Base-by-base conservation (phyloP, 2,797 vertebrate species). In the Knipowitschia caucasica region DNA sequence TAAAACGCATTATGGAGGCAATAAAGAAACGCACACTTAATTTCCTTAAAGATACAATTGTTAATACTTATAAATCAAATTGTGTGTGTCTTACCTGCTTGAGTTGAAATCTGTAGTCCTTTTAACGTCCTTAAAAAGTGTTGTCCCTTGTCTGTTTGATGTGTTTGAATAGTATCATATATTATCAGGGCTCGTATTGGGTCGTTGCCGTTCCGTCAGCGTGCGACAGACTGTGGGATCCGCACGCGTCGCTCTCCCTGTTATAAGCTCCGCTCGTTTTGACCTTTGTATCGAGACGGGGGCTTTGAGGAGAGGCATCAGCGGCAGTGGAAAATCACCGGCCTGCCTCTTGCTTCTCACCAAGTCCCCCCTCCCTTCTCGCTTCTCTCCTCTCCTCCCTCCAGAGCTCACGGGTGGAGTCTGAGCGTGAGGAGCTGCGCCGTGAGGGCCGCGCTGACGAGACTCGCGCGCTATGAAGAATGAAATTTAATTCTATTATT, bases 251-350 rank as follows among this genome's bases (percentile, higher is more conserved):
- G 54, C 73, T 64, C 77, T 54, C n/a, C 78, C 81, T 85, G 88
- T 88, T 91, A 85, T 87, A 89, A 87, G 87, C 77, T 75, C 24
- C 14, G 84, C 88, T 85, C 79, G 88, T 85, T 67, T 88, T 93
- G 93, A 94, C 93, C 93, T 94, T 93, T 93, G 93, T 93, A 92
- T 94, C 84, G 81, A 88, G 88, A 88, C 89, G 85, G 74, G 80
- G 89, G 88, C 20, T 44, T 44, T 44, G 90, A 90, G 90, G 89
- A 87, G 89, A 89, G 91, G 92, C 89, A 94, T 90, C 86, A 91
- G 89, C 91, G 61, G 86, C 90, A 94, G 92, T 95, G 94, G 94
- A 96, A 96, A 96, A 96, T 92, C 93, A 96, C 90, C 87, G 85
- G 89, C 93, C 92, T 91, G 92, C 93, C 92, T 44, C 42, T 44